phyloP scores from a whole-genome alignment of 2,797 vertebrate species.

The Schizopygopsis malacanthus region DNA sequence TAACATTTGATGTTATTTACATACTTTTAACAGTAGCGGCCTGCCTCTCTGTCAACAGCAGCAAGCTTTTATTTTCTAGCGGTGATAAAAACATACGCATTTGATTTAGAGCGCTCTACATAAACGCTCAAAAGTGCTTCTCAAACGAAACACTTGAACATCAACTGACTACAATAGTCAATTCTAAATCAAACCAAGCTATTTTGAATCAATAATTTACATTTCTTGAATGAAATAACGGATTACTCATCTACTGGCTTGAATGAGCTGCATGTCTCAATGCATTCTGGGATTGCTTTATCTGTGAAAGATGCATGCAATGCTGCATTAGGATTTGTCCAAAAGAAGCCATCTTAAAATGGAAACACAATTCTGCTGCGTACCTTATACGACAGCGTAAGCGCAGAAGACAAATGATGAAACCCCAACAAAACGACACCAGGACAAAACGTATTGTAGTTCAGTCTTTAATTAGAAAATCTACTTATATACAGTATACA shows the following conservation, averaged over 20 bases:
- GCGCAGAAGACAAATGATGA: background rate
- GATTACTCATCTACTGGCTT: background rate
- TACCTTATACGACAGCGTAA: background rate
- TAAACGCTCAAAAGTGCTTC: background rate
- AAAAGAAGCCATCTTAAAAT: background rate
- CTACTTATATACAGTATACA: conserved; percentile 60
- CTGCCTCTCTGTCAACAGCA: background rate
- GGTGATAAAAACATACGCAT: background rate
- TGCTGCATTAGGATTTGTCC: background rate
- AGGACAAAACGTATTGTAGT: conserved; percentile 29
- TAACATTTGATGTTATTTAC: background rate
- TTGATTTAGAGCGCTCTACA: background rate
- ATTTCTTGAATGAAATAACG: background rate
- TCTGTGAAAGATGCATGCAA: background rate
- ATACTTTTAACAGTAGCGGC: background rate
- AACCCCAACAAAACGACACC: background rate
- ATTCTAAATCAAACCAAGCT: background rate
- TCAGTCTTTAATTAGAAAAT: conserved; percentile 63
- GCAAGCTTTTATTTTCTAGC: background rate
- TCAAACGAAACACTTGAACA: background rate
- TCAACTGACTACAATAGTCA: background rate
- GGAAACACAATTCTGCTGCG: background rate
- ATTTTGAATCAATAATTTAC: background rate
- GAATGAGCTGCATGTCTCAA: background rate
- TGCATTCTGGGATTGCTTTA: background rate